Base-by-base conservation (phyloP, 2,113 vertebrate genomes). In the Chitala chitala region DNA sequence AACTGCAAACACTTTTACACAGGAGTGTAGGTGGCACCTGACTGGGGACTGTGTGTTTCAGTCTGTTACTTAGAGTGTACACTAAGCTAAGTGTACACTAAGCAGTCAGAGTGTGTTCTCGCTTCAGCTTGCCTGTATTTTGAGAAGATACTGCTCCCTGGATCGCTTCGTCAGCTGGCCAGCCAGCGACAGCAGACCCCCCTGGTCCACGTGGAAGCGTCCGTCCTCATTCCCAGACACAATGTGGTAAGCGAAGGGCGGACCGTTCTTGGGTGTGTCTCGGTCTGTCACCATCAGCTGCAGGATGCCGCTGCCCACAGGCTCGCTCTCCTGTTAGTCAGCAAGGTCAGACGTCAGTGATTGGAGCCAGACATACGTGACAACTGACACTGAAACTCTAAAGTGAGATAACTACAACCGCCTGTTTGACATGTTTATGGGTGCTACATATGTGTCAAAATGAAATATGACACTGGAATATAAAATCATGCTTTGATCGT, bases 101-200 rank as follows among this genome's bases (percentile, higher is more conserved):
- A n/a, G n/a, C n/a, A n/a, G n/a, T n/a, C n/a, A n/a, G n/a, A n/a
- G n/a, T n/a, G n/a, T n/a, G n/a, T n/a, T n/a, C n/a, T n/a, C n/a
- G n/a, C n/a, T n/a, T n/a, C n/a, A n/a, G n/a, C 31, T 38, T 36
- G 95, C 97, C 94, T 99, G 94, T 0, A 99, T 92, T 88, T 98
- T 94, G 51, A 99, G 84, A 68, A 93, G 87, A 78, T 96, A 93
- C 40, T 89, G 89, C 13, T 92, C 87, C 74, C 89, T 92, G 4
- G 24, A 56, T 81, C 74, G 91, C 83, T 89, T 93, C 74, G 84
- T 91, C 69, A 98, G 91, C 0, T 87, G 74, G 0, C 87, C 83
- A 0, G 91, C 86, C 0, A 94, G 92, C 15, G 93, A 94, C 81
- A 99, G 85, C 76, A 96, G 89, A 3, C 95, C 97, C 0, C 94